A percentile compares a stretch with the other conserved stretches of the same genome.
phyloP scores from a whole-genome alignment of 1,140 invertebrate species.

The Temnothorax curvispinosus region DNA sequence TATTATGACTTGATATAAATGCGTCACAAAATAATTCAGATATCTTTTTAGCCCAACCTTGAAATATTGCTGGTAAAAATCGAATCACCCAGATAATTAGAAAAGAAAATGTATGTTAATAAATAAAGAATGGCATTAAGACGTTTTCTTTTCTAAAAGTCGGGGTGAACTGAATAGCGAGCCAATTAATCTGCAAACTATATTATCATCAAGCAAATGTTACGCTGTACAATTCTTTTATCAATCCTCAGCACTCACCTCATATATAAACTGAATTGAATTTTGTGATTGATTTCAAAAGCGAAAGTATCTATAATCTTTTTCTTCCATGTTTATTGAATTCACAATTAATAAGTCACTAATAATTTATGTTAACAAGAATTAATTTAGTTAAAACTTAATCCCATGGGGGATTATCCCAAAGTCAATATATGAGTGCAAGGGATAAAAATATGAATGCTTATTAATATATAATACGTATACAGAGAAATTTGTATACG shows the following conservation, averaged over 20 bases:
- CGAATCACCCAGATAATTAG: slow-evolving; percentile 24
- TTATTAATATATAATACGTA: slow-evolving; percentile 6
- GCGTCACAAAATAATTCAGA: slow-evolving; percentile 59
- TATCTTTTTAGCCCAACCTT: slow-evolving; percentile 28
- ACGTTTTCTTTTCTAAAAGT: slow-evolving; percentile 51
- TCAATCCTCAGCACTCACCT: slow-evolving; percentile 28
- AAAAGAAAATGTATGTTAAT: slow-evolving; percentile 51
- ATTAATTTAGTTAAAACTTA: slow-evolving; percentile 48
- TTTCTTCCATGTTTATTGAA: neutral
- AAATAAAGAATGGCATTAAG: slow-evolving; percentile 62
- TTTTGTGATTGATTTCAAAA: neutral
- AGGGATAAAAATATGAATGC: slow-evolving; percentile 22
- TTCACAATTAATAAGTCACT: slow-evolving; percentile 19
- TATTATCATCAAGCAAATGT: slow-evolving; percentile 8
- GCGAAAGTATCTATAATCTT: neutral
- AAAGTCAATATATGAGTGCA: slow-evolving; percentile 27
- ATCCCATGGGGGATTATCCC: neutral
- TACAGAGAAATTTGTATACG: neutral
- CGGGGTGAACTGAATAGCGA: neutral
- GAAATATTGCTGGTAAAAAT: slow-evolving; percentile 39
- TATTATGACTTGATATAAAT: slow-evolving; percentile 59
- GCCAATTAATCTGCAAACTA: slow-evolving; percentile 1
- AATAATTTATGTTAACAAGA: slow-evolving; percentile 46
- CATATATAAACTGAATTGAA: neutral
- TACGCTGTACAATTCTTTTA: slow-evolving; percentile 13